Evolutionary conservation across 2,797 vertebrate genomes (phyloP).

Genomic region (Ctenopoma kingsleyae): DNA sequence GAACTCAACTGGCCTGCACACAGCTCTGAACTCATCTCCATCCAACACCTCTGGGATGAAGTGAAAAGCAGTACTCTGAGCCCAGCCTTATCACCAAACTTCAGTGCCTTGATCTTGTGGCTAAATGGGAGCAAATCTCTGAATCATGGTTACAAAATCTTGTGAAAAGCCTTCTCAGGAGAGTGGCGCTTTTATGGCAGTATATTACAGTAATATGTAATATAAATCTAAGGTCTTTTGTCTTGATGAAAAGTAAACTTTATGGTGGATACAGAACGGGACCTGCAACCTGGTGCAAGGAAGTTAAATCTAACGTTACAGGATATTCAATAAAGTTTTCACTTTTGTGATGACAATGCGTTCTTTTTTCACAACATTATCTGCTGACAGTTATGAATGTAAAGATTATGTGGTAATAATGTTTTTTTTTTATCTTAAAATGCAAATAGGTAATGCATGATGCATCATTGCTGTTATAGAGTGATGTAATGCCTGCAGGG

Average conservation of each 20-base stretch:
- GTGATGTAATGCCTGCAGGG: not conserved
- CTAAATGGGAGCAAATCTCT: conserved; percentile 10
- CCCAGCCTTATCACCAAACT: conserved; percentile 2
- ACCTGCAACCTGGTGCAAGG: too few relatives aligned
- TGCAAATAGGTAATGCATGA: not conserved
- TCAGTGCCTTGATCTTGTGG: not conserved
- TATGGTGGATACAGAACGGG: not conserved
- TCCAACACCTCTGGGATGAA: conserved; percentile 4
- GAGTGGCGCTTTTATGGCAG: not conserved
- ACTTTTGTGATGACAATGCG: not conserved
- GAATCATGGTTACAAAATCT: not conserved
- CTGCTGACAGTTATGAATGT: not conserved
- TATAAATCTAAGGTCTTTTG: not conserved
- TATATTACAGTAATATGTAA: conserved; percentile 1
- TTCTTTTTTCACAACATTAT: too few relatives aligned
- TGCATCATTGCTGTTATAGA: not conserved
- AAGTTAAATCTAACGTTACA: conserved; percentile 3
- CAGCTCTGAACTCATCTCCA: not conserved
- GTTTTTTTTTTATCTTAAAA: too few relatives aligned
- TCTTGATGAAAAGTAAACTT: not conserved
- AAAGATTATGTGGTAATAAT: not conserved
- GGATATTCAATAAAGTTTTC: not conserved
- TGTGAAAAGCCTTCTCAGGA: not conserved
- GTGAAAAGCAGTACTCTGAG: not conserved
- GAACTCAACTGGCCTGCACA: not conserved